A percentile compares a stretch with the other conserved stretches of the same genome.
These are phyloP conservation scores for Lithophane semibrunnea DNA, from an alignment of 2,888 invertebrate genomes.

Conservation along the genomic window DNA sequence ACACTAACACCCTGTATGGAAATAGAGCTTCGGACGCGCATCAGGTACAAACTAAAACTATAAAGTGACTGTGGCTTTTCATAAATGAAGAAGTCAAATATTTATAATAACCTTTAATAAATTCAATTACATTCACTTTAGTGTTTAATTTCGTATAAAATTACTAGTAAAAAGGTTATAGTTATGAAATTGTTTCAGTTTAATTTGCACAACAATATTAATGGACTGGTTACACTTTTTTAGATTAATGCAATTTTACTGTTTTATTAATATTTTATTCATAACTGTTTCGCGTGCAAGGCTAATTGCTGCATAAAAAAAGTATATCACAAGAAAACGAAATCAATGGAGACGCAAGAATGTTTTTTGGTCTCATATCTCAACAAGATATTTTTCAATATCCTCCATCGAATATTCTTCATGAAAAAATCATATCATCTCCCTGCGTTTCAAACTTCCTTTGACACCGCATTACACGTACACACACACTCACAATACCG, in stretches of 20 bases:
- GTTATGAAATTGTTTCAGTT: conserved; percentile 20
- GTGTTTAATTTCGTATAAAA: conserved; percentile 1
- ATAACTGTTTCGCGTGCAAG: conserved; percentile 23
- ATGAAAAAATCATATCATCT: conserved; percentile 68
- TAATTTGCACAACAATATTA: conserved; percentile 24
- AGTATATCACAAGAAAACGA: background rate
- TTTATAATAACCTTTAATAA: too few species aligned
- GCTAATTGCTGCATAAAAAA: conserved; percentile 6
- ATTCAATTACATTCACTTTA: background rate
- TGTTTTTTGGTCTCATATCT: conserved; percentile 13
- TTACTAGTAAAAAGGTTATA: background rate
- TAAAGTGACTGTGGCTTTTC: background rate
- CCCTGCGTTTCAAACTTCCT: conserved; percentile 67
- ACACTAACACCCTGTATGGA: too few species aligned
- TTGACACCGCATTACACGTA: conserved; percentile 70
- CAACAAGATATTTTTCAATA: conserved; percentile 51
- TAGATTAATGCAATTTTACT: conserved; percentile 12
- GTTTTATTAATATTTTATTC: conserved; percentile 32
- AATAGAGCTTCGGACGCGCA: background rate
- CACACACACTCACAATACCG: conserved; percentile 67
- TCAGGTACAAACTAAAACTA: background rate
- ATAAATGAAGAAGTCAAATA: too few species aligned
- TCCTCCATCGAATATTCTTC: conserved; percentile 45
- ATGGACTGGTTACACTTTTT: conserved; percentile 26
- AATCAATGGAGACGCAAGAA: conserved; percentile 13